phyloP scores from a whole-genome alignment of 2,113 vertebrate species.

The Brienomyrus longianalis region DNA sequence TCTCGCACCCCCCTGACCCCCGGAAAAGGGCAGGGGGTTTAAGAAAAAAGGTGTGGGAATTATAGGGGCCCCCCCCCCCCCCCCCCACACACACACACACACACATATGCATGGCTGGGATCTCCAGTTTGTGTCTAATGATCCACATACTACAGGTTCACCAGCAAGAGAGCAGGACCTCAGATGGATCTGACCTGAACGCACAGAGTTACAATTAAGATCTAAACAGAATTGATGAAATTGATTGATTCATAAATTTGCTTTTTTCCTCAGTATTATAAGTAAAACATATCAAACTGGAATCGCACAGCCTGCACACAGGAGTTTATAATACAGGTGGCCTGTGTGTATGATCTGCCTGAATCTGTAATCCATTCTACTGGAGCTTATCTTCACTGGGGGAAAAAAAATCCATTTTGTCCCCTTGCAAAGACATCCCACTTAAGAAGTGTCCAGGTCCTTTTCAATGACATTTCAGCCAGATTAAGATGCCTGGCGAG shows the following conservation, averaged over 20 bases:
- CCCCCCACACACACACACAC: not conserved
- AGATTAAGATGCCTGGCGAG: conserved; percentile 69
- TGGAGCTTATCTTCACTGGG: not conserved
- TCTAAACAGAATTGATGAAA: not conserved
- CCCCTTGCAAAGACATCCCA: not conserved
- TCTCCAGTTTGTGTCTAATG: not conserved
- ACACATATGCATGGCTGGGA: not conserved
- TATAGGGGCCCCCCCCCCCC: not conserved
- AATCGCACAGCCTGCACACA: not conserved
- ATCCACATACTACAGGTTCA: not conserved
- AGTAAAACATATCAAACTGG: not conserved
- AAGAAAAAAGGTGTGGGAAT: no score
- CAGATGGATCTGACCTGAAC: not conserved
- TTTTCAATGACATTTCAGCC: conserved; percentile 36
- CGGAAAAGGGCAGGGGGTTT: no score
- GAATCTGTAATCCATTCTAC: not conserved
- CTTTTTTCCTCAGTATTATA: not conserved
- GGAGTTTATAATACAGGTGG: not conserved
- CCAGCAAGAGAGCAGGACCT: not conserved
- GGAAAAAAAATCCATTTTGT: not conserved
- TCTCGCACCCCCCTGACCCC: no score
- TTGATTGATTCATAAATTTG: not conserved
- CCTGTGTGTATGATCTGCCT: not conserved
- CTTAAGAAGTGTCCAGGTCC: not conserved
- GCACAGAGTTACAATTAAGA: not conserved